These are phyloP conservation scores for Neoniphon sammara DNA, from an alignment of 2,797 vertebrate genomes.

Conservation along the genomic window DNA sequence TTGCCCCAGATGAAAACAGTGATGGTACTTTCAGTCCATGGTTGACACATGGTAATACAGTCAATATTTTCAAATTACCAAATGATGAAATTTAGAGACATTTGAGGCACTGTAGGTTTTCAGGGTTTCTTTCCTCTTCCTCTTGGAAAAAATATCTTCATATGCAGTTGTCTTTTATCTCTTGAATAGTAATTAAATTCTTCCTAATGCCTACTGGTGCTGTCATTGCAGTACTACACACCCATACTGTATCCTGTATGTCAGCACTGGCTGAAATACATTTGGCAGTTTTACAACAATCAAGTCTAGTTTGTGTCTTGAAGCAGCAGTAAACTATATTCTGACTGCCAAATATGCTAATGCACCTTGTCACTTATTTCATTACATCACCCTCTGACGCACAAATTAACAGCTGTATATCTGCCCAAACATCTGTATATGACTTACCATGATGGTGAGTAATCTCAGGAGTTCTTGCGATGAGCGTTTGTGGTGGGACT, in stretches of 20 bases:
- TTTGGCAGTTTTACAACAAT: neutral
- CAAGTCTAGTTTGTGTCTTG: neutral
- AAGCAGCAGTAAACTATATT: neutral
- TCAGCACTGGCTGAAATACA: too few species aligned
- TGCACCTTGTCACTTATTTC: neutral
- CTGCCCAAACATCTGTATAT: constrained; percentile 19
- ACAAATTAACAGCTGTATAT: constrained; percentile 41
- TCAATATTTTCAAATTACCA: too few species aligned
- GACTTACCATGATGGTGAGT: neutral
- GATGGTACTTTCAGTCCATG: neutral
- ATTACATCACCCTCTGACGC: constrained; percentile 56
- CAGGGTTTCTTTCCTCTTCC: too few species aligned
- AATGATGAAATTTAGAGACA: neutral
- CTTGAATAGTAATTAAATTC: neutral
- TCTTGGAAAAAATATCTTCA: too few species aligned
- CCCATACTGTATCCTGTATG: too few species aligned
- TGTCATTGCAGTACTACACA: too few species aligned
- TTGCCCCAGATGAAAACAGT: too few species aligned
- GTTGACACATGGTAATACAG: neutral
- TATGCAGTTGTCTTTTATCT: neutral
- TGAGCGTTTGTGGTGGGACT: constrained; percentile 7
- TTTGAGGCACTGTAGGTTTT: too few species aligned
- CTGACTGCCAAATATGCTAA: neutral
- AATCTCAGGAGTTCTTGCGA: neutral
- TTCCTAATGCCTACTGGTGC: too few species aligned